Percentiles rank a stretch among this genome's conserved stretches.
These are phyloP conservation scores for Adelges cooleyi DNA, from an alignment of 1,140 invertebrate genomes.

Conservation along the genomic window DNA sequence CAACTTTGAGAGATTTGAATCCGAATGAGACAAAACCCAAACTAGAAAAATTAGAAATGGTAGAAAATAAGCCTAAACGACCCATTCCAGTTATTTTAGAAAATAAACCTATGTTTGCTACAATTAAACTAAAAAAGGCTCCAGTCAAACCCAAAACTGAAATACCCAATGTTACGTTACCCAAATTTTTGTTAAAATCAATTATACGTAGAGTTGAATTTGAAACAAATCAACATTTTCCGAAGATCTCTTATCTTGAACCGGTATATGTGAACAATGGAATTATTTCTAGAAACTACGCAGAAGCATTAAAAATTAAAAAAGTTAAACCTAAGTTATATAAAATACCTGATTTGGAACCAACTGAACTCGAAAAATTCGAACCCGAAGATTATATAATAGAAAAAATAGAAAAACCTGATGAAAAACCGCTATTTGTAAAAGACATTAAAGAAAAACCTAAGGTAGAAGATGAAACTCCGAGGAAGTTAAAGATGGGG, in stretches of 20 bases:
- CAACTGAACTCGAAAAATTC: slow-evolving; percentile 47
- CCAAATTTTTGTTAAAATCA: slow-evolving; percentile 53
- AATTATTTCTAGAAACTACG: slow-evolving; percentile 53
- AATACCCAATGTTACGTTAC: slow-evolving; percentile 41
- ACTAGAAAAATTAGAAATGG: slow-evolving; percentile 36
- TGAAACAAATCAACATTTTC: slow-evolving; percentile 39
- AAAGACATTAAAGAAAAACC: slow-evolving; percentile 38
- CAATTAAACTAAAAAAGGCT: slow-evolving; percentile 53
- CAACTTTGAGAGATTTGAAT: no score
- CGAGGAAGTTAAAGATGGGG: slow-evolving; percentile 32
- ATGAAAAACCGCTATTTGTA: slow-evolving; percentile 41
- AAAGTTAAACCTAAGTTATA: slow-evolving; percentile 45
- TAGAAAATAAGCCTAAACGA: slow-evolving; percentile 40
- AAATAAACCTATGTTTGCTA: slow-evolving; percentile 45
- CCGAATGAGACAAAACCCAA: no score
- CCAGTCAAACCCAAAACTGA: slow-evolving; percentile 41
- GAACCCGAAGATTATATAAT: slow-evolving; percentile 38
- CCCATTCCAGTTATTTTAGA: slow-evolving; percentile 39
- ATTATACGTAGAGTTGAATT: slow-evolving; percentile 44
- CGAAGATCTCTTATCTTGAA: not conserved
- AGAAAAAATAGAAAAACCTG: slow-evolving; percentile 43
- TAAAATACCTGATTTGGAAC: slow-evolving; percentile 27
- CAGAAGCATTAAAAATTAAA: slow-evolving; percentile 50
- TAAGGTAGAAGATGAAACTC: slow-evolving; percentile 33
- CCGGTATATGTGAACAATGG: slow-evolving; percentile 43